These are phyloP conservation scores for Ciconia stormi DNA, from an alignment of 2,113 vertebrate genomes.

Conservation along the genomic window DNA sequence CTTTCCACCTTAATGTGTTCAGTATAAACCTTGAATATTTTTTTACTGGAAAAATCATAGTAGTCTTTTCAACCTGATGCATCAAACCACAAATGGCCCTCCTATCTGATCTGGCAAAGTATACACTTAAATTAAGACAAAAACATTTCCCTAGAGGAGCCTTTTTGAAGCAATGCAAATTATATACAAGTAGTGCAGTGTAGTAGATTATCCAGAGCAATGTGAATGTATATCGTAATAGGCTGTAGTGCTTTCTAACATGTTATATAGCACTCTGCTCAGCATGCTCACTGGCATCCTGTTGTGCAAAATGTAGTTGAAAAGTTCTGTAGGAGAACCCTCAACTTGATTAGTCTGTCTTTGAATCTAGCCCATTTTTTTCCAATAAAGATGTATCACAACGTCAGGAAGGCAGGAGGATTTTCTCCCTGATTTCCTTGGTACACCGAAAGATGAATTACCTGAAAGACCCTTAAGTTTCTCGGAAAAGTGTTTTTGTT, in stretches of 20 bases:
- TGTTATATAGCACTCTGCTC: neutral
- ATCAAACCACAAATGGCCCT: neutral
- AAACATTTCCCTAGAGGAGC: neutral
- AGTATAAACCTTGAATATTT: neutral
- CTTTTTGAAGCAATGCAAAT: neutral
- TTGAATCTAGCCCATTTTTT: neutral
- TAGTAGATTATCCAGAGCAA: neutral
- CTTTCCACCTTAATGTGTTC: neutral
- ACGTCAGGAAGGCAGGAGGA: neutral
- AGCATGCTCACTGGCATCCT: neutral
- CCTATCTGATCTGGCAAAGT: neutral
- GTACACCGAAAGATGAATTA: neutral
- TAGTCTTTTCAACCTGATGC: neutral
- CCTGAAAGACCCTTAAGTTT: neutral
- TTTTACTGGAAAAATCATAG: neutral
- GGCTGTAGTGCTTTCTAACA: conserved; percentile 17
- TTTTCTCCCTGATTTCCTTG: neutral
- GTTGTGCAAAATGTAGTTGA: neutral
- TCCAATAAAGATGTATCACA: neutral
- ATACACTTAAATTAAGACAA: neutral
- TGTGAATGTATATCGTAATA: neutral
- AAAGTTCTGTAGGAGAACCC: neutral
- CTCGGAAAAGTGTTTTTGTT: neutral
- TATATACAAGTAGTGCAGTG: neutral
- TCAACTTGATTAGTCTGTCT: neutral